Evolutionary conservation across 2,888 invertebrate genomes (phyloP).

Genomic region (Apotomis turbidana): DNA sequence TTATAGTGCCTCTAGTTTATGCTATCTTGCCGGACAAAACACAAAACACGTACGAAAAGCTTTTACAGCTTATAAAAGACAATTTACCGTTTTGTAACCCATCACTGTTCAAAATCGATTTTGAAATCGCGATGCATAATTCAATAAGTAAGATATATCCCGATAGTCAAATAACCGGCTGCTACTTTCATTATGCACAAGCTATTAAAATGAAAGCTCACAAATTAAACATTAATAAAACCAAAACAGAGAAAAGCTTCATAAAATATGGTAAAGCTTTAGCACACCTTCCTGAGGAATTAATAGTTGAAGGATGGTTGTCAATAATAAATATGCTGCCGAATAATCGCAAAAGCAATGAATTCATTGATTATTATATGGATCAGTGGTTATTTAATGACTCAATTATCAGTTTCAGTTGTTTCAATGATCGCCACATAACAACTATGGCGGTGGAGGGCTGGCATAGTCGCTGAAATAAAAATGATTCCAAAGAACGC

Average conservation of each 20-base stretch:
- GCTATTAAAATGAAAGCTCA: conserved; percentile 10
- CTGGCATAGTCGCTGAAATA: conserved; percentile 13
- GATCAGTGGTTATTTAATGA: conserved; percentile 15
- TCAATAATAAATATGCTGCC: conserved; percentile 11
- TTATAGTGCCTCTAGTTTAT: conserved; percentile 11
- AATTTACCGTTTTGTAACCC: conserved; percentile 21
- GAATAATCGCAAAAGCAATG: conserved; percentile 5
- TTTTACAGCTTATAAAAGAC: conserved; percentile 12
- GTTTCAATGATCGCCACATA: conserved; percentile 11
- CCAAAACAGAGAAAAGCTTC: conserved; percentile 6
- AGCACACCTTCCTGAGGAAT: conserved; percentile 11
- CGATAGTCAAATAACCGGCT: conserved; percentile 6
- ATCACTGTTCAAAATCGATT: conserved; percentile 12
- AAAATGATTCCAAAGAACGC: conserved; percentile 13
- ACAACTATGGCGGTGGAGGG: conserved; percentile 13
- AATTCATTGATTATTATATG: conserved; percentile 11
- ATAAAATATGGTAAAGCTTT: conserved; percentile 3
- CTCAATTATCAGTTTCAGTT: conserved; percentile 11
- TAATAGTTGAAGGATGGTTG: conserved; percentile 16
- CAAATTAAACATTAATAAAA: conserved; percentile 8
- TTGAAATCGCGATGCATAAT: conserved; percentile 20
- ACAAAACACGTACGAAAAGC: conserved; percentile 13
- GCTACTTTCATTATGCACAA: conserved; percentile 8
- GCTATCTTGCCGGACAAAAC: conserved; percentile 9
- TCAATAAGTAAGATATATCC: conserved; percentile 10